These are phyloP conservation scores for Zaprionus obscuricornis DNA, from an alignment of 2,888 invertebrate genomes.

Conservation along the genomic window DNA sequence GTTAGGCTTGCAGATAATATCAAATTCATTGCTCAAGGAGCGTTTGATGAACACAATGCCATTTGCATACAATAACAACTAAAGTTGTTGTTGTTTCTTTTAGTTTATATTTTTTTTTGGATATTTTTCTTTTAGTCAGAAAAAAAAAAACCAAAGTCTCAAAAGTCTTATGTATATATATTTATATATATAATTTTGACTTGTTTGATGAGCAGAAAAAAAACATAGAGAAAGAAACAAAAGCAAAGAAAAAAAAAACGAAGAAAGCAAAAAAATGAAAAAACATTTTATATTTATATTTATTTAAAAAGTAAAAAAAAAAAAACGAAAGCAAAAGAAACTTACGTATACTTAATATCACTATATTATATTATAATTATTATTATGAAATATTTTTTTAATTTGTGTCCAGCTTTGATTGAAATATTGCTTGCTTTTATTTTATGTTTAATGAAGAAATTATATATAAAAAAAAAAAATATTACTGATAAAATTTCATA, in stretches of 20 bases:
- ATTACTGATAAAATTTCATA: no score
- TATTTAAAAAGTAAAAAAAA: constrained; percentile 26
- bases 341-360: no score
- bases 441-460: no score
- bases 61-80: constrained; percentile 83
- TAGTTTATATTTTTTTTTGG: no score
- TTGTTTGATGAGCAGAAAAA: background rate
- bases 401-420: constrained; percentile 39
- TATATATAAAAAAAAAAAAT: constrained; percentile 1
- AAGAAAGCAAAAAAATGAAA: constrained; percentile 2
- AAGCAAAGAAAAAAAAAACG: constrained; percentile 5
- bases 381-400: no score
- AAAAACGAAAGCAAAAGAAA: no score
- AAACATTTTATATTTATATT: constrained; percentile 48
- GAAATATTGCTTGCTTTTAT: no score
- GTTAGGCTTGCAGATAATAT: constrained; percentile 82
- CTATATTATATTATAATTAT: no score
- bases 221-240: background rate
- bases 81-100: constrained; percentile 27
- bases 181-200: constrained; percentile 9
- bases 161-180: background rate
- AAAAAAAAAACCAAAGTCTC: constrained; percentile 1
- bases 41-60: constrained; percentile 83
- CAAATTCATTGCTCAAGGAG: constrained; percentile 83
- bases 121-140: background rate